phyloP scores from a whole-genome alignment of 2,888 invertebrate species.

The Hyppa rectilinea region DNA sequence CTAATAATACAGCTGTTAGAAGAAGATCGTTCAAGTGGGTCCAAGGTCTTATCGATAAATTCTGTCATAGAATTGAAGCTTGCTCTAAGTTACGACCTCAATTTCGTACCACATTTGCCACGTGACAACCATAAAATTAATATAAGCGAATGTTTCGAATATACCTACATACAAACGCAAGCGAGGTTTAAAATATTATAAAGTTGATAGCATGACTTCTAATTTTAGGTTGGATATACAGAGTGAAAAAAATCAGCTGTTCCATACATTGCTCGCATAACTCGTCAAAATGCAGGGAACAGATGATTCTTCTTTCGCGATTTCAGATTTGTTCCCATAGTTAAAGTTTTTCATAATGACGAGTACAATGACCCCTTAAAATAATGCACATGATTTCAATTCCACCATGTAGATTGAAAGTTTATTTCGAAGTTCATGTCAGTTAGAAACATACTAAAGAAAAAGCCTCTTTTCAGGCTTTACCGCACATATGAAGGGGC shows the following conservation, averaged over 20 bases:
- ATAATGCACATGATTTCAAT: no score
- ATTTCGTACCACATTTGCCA: constrained; percentile 19
- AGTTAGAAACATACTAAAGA: background rate
- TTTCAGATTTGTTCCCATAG: no score
- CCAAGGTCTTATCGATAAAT: constrained; percentile 46
- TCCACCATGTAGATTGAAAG: background rate
- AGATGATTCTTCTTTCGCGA: no score
- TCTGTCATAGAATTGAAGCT: constrained; percentile 32
- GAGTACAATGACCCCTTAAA: no score
- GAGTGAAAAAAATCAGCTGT: no score
- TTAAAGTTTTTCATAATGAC: no score
- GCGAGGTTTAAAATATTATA: background rate
- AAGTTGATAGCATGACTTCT: background rate
- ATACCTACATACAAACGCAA: background rate
- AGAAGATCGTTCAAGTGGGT: constrained; percentile 31
- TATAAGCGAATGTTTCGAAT: background rate
- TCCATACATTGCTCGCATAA: no score
- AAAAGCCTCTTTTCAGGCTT: background rate
- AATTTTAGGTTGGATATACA: background rate
- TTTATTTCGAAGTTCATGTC: background rate
- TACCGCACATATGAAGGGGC: no score
- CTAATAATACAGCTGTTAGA: constrained; percentile 1
- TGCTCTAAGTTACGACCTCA: constrained; percentile 8
- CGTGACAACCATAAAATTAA: constrained; percentile 15
- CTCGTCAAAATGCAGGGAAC: no score